A percentile compares a stretch with the other conserved stretches of the same genome.
These are phyloP conservation scores for Scaptomyza tumidula DNA, from an alignment of 2,888 invertebrate genomes.

Conservation along the genomic window DNA sequence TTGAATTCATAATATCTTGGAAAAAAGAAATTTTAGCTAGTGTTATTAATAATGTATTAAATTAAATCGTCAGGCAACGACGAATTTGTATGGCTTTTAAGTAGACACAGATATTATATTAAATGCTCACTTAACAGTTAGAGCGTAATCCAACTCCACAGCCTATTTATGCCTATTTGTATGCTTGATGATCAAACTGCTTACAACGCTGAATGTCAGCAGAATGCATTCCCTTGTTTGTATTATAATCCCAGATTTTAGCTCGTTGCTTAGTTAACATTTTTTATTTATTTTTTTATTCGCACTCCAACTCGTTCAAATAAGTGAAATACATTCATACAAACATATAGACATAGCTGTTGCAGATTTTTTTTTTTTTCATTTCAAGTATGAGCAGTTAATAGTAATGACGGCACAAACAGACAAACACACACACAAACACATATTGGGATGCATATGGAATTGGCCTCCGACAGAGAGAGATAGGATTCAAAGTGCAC, in stretches of 20 bases:
- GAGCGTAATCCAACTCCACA: not conserved
- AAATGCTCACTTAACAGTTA: not conserved
- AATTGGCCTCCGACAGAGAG: slow-evolving; percentile 24
- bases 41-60: too few species aligned
- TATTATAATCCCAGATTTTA: slow-evolving; percentile 23
- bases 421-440: not conserved
- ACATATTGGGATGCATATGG: not conserved
- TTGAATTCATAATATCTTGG: too few species aligned
- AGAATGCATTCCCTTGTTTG: slow-evolving; percentile 24
- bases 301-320: not conserved
- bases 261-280: slow-evolving; percentile 2
- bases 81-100: not conserved
- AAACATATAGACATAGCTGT: not conserved
- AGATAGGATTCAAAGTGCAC: slow-evolving; percentile 22
- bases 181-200: not conserved
- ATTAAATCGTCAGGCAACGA: too few species aligned
- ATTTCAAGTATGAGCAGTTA: slow-evolving; percentile 20
- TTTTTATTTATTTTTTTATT: not conserved
- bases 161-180: slow-evolving; percentile 6
- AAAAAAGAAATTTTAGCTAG: too few species aligned
- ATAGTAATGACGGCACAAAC: slow-evolving; percentile 14
- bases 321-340: slow-evolving; percentile 6
- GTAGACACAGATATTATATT: not conserved
- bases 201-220: slow-evolving; percentile 36
- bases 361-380: slow-evolving; percentile 3